A percentile compares a stretch with the other conserved stretches of the same genome.
phyloP scores from a whole-genome alignment of 1,140 invertebrate genomes.

The Tyrophagus putrescentiae region DNA sequence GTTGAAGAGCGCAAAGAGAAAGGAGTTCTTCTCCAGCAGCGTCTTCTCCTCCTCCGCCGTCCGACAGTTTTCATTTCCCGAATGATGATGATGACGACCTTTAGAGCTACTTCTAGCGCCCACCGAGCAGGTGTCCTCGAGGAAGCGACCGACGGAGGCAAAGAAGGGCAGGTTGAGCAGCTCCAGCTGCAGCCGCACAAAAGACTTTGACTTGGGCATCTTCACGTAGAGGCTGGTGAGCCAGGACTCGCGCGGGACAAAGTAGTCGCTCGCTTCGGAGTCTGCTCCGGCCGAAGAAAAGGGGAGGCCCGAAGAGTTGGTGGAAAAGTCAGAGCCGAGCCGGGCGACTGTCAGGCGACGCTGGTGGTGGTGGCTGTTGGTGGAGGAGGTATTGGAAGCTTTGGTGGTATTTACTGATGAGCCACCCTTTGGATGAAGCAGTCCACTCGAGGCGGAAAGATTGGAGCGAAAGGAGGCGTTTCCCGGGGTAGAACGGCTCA shows the following conservation, averaged over 20 bases:
- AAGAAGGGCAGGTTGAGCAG: conserved; percentile 11
- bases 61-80: too few relatives aligned
- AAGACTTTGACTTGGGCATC: conserved; percentile 11
- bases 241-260: conserved; percentile 7
- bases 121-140: conserved; percentile 7
- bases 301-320: too few relatives aligned
- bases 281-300: background rate
- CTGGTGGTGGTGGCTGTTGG: background rate
- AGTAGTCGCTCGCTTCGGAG: background rate
- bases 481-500: too few relatives aligned
- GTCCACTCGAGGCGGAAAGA: too few relatives aligned
- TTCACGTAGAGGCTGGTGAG: conserved; percentile 9
- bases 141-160: background rate
- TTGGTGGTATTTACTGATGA: background rate
- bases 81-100: too few relatives aligned
- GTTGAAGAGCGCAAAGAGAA: conserved; percentile 8
- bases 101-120: too few relatives aligned
- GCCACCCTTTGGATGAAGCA: too few relatives aligned
- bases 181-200: conserved; percentile 2
- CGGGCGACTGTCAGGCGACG: background rate
- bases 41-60: background rate
- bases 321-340: too few relatives aligned
- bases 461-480: too few relatives aligned
- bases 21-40: conserved; percentile 1
- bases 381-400: background rate